These are phyloP conservation scores for Globodera ellingtonae DNA, from an alignment of 1,140 invertebrate species.

Conservation along the genomic window DNA sequence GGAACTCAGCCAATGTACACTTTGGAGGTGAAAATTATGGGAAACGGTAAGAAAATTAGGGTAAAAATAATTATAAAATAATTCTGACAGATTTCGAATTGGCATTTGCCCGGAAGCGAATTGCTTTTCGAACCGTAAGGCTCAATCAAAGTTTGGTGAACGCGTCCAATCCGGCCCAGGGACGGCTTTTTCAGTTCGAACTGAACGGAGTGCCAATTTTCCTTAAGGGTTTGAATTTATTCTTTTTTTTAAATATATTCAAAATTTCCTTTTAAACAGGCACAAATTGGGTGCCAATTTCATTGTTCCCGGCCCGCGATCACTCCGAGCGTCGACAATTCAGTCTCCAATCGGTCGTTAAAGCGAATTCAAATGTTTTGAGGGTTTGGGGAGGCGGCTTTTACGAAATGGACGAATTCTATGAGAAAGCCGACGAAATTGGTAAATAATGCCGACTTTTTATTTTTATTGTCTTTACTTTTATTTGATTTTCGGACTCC, in stretches of 20 bases:
- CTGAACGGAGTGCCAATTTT: slow-evolving; percentile 88
- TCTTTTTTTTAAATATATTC: slow-evolving; percentile 4
- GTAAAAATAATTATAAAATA: neutral
- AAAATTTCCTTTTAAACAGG: neutral
- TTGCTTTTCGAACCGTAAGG: slow-evolving; percentile 86
- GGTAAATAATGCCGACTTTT: neutral
- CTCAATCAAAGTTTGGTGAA: slow-evolving; percentile 74
- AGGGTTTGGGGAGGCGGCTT: slow-evolving; percentile 95
- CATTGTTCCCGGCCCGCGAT: slow-evolving; percentile 33
- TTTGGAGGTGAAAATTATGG: slow-evolving; percentile 11
- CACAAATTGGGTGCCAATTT: slow-evolving; percentile 41
- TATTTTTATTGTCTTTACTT: neutral
- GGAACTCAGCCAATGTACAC: slow-evolving; percentile 75
- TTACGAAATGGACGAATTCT: slow-evolving; percentile 90
- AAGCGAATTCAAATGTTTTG: slow-evolving; percentile 88
- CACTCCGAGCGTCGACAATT: slow-evolving; percentile 37
- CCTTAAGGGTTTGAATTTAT: slow-evolving; percentile 75
- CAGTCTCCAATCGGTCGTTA: slow-evolving; percentile 75
- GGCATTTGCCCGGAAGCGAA: slow-evolving; percentile 67
- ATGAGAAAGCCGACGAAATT: slow-evolving; percentile 72
- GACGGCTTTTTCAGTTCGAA: slow-evolving; percentile 83
- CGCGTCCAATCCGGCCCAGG: slow-evolving; percentile 66
- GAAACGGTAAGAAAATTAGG: slow-evolving; percentile 18
- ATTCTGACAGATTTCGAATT: slow-evolving; percentile 22
- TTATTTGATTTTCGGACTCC: slow-evolving; percentile 28